Evolutionary conservation across 2,797 vertebrate genomes (phyloP), one percentile per base, ranked within the genome.

Genomic region (Macrochelys suwanniensis): DNA sequence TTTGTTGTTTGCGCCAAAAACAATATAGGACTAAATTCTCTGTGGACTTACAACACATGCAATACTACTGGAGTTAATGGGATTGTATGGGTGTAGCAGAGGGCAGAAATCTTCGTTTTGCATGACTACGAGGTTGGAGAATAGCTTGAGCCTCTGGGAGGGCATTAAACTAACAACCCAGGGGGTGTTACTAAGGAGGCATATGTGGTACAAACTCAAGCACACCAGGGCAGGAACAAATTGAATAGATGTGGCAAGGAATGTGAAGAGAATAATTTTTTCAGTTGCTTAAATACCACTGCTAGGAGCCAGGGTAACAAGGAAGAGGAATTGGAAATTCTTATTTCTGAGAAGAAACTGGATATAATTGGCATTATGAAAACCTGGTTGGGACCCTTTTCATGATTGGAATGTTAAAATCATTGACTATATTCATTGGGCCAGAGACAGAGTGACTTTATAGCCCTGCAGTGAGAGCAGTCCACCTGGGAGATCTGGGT

Each of bases 1-100:
- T 92, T 92, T 82, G 65, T 80, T 97, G 96, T 96, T 94, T 90
- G 91, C 45, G 23, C 65, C 71, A 50, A 82, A 37, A 76, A 45
- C 45, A 85, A 37, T 31, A 45, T 0, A 2, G 82, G 91, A 19
- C 0, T 0, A 95, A 95, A 89, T 80, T 0, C 0, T 85, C 53
- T 21, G 11, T 51, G 87, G 80, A 51, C 16, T 85, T 94, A 51
- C 85, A 85, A 92, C 59, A 78, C 42, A 21, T 28, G 53, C 37
- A 51, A 76, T 50, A 50, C 56, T 82, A 82, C 26, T 16, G 94
- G 90, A 53, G 59, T 91, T 0, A 0, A 37, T 94, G 85, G 90
- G 79, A 84, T 84, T 87, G 65, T 95, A 89, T 74, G 94, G 87
- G 89, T 92, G 88, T 76, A 78, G 21, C 0, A 4, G 15, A 57